Base-by-base conservation (phyloP, 2,888 invertebrate species). In the Campoletis raptor region DNA sequence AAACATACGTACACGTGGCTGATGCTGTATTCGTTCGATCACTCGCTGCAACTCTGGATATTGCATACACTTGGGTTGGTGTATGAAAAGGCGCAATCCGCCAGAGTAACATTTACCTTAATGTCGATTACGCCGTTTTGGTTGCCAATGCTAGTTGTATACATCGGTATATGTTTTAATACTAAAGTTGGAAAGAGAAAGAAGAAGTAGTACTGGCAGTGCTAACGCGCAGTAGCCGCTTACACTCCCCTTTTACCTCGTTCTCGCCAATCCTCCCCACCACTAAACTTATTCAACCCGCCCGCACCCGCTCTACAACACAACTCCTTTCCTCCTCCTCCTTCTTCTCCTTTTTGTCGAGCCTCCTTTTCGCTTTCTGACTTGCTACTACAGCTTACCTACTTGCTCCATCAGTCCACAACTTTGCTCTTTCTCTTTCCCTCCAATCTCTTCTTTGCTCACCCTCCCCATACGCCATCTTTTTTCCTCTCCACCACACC, bases 181-280 rank as follows among this genome's bases (percentile, higher is more conserved):
- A 57, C 66, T 67, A 67, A 24, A 37, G 76, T 64, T 57, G 52
- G 52, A 67, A 36, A 76, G 67, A 81, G 69, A 52, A 69, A 76
- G 80, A 80, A 91, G 91, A 92, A 91, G 93, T 93, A 93, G 92
- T 92, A 92, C 93, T 92, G 92, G 92, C 94, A 92, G 93, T 91
- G 92, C 93, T 92, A 94, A 93, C 93, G 93, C 93, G 93, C 93
- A 93, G 94, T 94, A 94, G 94, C 92, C 91, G 57, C 45, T 91
- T 90, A 85, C 87, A 64, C 82, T 88, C 87, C 84, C 90, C 87
- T 90, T 90, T 81, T 81, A 67, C 88, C 89, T 87, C 87, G 76
- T 36, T 73, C 67, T 74, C 69, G 57, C 52, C 69, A 52, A 64
- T 40, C 61, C 64, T 36, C 79, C 74, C 40, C 76, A 57, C 69